phyloP scores from a whole-genome alignment of 1,140 invertebrate genomes.

The Aleiodes sp. region DNA sequence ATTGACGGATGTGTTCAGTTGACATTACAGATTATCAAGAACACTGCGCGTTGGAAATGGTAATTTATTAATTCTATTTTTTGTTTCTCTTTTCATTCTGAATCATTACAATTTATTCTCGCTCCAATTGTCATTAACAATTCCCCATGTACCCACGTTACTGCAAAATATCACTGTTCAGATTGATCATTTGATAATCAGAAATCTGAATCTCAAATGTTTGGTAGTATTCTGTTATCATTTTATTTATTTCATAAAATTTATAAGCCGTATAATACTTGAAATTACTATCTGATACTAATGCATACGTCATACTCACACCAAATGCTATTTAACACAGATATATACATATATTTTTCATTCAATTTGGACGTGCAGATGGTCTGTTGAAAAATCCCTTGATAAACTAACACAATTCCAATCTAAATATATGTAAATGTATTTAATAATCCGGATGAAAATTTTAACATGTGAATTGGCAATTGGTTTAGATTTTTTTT shows the following conservation, averaged over 20 bases:
- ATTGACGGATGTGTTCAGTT: conserved; percentile 29
- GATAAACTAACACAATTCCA: background rate
- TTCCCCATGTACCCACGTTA: background rate
- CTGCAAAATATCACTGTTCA: background rate
- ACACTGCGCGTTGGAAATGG: conserved; percentile 36
- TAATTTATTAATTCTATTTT: too few species aligned
- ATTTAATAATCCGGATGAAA: conserved; percentile 24
- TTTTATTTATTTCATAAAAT: background rate
- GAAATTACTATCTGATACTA: conserved; percentile 6
- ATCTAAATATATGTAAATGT: conserved; percentile 14
- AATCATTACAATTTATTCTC: background rate
- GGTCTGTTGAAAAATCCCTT: conserved; percentile 20
- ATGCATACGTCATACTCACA: background rate
- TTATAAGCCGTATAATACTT: background rate
- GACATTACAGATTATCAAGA: conserved; percentile 31
- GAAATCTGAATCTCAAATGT: too few species aligned
- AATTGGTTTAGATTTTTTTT: background rate
- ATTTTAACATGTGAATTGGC: conserved; percentile 13
- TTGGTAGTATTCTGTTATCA: background rate
- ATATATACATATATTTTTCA: background rate
- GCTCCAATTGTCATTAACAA: background rate
- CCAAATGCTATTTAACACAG: conserved; percentile 2
- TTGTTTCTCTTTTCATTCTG: too few species aligned
- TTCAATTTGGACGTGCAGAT: conserved; percentile 27
- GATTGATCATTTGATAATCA: background rate